Evolutionary conservation across 2,888 invertebrate genomes (phyloP).

Genomic region (Synanthedon tipuliformis): DNA sequence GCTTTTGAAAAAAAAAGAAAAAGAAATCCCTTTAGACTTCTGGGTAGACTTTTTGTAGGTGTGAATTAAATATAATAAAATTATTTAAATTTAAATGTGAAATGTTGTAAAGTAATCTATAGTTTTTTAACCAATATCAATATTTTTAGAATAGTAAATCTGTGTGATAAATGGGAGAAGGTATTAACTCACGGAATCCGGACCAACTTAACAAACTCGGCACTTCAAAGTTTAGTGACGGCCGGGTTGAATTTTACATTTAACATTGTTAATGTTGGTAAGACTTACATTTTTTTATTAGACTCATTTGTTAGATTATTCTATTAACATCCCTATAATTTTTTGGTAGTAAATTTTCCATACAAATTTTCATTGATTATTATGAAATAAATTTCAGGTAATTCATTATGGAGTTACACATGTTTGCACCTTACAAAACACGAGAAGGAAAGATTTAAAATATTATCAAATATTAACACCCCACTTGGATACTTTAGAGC

Average conservation of each 20-base stretch:
- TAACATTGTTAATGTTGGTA: constrained; percentile 62
- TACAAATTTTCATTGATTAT: not conserved
- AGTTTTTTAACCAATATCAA: not conserved
- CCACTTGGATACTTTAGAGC: constrained; percentile 85
- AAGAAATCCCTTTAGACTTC: no score
- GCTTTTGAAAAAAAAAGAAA: no score
- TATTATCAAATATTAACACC: constrained; percentile 61
- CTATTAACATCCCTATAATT: no score
- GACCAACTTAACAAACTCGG: constrained; percentile 62
- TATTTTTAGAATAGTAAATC: constrained; percentile 56
- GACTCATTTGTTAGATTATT: no score
- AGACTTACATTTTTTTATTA: constrained; percentile 10
- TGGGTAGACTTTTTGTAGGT: no score
- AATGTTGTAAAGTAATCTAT: not conserved
- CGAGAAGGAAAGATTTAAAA: constrained; percentile 86
- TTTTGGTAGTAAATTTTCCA: no score
- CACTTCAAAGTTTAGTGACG: constrained; percentile 56
- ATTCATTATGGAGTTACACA: constrained; percentile 83
- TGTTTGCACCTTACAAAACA: constrained; percentile 85
- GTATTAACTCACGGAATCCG: constrained; percentile 83
- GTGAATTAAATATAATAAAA: not conserved
- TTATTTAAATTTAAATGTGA: not conserved
- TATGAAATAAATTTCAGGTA: constrained; percentile 35
- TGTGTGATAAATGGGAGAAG: constrained; percentile 82
- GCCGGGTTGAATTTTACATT: constrained; percentile 63